phyloP scores from a whole-genome alignment of 2,113 vertebrate species.

The Anarhynchus alexandrinus region DNA sequence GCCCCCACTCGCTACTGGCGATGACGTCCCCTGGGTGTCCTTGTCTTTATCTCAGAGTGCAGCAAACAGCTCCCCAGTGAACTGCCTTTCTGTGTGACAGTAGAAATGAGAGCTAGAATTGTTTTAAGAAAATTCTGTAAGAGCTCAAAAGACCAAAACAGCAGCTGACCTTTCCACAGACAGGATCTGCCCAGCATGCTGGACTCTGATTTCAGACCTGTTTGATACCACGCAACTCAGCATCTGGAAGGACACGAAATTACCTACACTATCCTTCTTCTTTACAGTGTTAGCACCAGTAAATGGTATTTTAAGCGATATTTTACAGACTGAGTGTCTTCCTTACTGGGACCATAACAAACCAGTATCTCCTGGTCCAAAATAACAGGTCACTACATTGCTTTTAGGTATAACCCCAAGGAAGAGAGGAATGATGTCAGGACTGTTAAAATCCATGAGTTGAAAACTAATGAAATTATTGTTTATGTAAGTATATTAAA shows the following conservation, averaged over 20 bases:
- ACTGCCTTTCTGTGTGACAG: not conserved
- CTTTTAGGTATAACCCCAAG: not conserved
- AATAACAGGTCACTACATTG: not conserved
- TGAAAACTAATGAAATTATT: not conserved
- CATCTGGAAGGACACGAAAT: not conserved
- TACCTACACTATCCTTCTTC: not conserved
- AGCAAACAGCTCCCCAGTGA: not conserved
- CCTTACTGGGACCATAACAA: not conserved
- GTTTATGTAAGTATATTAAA: not conserved
- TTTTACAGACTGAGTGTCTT: not conserved
- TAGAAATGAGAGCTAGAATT: not conserved
- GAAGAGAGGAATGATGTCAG: not conserved
- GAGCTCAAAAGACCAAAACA: not conserved
- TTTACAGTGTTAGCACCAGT: not conserved
- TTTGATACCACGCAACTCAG: not conserved
- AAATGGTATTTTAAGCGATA: not conserved
- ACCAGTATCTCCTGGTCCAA: not conserved
- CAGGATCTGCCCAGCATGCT: not conserved
- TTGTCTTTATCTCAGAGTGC: not conserved
- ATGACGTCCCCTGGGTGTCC: too few species aligned
- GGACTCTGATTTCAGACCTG: not conserved
- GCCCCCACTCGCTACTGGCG: accelerated
- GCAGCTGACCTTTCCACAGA: not conserved
- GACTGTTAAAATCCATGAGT: not conserved
- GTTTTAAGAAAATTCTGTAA: not conserved